Evolutionary conservation across 2,797 vertebrate genomes (phyloP).

Genomic region (Myotis myotis): DNA sequence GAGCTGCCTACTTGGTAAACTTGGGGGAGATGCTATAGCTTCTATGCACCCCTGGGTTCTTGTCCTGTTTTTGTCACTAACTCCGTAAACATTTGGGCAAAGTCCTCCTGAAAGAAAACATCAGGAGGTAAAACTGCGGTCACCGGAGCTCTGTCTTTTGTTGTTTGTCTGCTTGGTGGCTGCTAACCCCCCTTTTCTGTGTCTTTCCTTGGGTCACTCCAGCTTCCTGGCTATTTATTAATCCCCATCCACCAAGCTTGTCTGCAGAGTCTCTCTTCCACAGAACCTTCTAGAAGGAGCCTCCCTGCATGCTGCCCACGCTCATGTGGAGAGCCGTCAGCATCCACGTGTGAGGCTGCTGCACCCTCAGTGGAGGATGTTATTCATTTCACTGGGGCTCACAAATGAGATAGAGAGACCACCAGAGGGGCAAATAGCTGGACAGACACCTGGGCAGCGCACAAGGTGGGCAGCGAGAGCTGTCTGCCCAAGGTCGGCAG

Average conservation of each 20-base stretch:
- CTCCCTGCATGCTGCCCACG: background rate
- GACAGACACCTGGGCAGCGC: too few species aligned
- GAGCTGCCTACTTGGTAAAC: background rate
- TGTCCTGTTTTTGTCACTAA: background rate
- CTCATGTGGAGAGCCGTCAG: background rate
- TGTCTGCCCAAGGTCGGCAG: background rate
- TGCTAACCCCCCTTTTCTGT: background rate
- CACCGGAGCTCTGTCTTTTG: background rate
- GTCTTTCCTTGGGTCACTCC: background rate
- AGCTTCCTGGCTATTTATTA: background rate
- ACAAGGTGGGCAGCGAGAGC: background rate
- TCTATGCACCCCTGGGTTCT: background rate
- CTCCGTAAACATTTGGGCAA: background rate
- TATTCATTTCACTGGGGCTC: background rate
- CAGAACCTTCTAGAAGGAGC: background rate
- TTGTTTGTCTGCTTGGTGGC: background rate
- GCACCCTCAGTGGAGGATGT: background rate
- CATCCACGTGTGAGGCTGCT: background rate
- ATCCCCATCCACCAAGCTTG: background rate
- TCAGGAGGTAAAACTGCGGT: background rate
- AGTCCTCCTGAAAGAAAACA: background rate
- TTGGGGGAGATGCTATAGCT: background rate
- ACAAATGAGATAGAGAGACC: background rate
- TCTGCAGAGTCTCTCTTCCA: background rate
- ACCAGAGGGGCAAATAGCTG: background rate